A percentile compares a stretch with the other conserved stretches of the same genome.
Evolutionary conservation across 1,140 invertebrate genomes (phyloP).

Genomic region (Heliconius hewitsoni): DNA sequence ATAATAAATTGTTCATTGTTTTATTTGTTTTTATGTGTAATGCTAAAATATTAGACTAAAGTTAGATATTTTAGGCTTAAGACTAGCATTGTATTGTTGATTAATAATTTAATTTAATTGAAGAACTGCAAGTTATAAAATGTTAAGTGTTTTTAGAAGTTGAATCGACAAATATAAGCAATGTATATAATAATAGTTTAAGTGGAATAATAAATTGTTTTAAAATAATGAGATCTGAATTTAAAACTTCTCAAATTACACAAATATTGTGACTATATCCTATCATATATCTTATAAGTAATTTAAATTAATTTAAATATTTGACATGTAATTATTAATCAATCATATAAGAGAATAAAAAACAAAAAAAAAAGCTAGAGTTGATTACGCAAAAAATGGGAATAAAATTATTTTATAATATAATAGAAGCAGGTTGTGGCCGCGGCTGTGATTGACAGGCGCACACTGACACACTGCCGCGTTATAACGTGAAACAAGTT

Average conservation of each 20-base stretch:
- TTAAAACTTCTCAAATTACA: background rate
- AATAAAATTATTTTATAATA: slow-evolving; percentile 5
- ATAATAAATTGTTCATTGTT: slow-evolving; percentile 42
- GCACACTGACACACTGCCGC: background rate
- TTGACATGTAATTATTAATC: background rate
- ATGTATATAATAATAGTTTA: background rate
- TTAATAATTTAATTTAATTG: no score
- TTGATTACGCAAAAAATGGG: background rate
- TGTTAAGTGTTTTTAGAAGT: background rate
- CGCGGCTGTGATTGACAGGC: slow-evolving; percentile 24
- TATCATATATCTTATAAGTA: no score
- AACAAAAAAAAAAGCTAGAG: background rate
- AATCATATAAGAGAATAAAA: background rate
- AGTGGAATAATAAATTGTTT: no score
- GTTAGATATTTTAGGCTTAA: no score
- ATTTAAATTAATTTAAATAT: no score
- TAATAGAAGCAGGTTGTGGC: slow-evolving; percentile 8
- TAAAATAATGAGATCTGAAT: background rate
- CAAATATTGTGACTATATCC: background rate
- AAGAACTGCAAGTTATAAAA: background rate
- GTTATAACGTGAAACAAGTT: background rate
- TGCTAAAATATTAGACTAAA: background rate
- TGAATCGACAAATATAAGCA: background rate
- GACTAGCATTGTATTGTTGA: no score
- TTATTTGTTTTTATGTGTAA: background rate